Evolutionary conservation across 2,113 vertebrate species (phyloP).

Genomic region (Larimichthys polyactis): DNA sequence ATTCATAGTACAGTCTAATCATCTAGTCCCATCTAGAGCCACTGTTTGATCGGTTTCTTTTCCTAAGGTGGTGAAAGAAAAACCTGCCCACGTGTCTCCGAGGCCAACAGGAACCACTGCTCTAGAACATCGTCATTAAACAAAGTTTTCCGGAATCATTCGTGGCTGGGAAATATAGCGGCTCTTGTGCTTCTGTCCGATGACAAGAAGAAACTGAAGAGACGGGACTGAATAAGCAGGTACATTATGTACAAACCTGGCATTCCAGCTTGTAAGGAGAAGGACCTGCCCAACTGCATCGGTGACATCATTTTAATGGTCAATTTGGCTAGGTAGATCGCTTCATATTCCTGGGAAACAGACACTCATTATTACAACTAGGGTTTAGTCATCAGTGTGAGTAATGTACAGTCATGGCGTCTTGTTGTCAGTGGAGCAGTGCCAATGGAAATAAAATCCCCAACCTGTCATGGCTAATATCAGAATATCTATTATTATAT

Average conservation of each 20-base stretch:
- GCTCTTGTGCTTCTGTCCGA: neutral
- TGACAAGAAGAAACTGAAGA: neutral
- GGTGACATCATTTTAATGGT: slow-evolving; percentile 99
- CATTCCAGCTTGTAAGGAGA: slow-evolving; percentile 90
- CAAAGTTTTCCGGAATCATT: neutral
- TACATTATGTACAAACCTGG: slow-evolving; percentile 83
- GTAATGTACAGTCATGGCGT: neutral
- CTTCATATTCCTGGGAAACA: slow-evolving; percentile 94
- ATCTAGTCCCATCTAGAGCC: too few relatives aligned
- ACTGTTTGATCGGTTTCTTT: too few relatives aligned
- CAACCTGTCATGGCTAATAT: neutral
- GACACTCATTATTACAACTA: neutral
- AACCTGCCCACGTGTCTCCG: too few relatives aligned
- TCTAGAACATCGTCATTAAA: neutral
- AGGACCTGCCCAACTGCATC: slow-evolving; percentile 93
- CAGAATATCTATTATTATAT: neutral
- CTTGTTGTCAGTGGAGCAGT: neutral
- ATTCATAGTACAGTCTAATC: too few relatives aligned
- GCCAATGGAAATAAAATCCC: neutral
- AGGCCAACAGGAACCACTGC: too few relatives aligned
- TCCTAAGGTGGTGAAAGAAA: too few relatives aligned
- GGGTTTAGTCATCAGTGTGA: neutral
- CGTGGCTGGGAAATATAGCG: neutral
- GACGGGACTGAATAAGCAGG: neutral
- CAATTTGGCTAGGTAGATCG: slow-evolving; percentile 98